phyloP scores from a whole-genome alignment of 2,888 invertebrate genomes.

The Parnassius orleans region DNA sequence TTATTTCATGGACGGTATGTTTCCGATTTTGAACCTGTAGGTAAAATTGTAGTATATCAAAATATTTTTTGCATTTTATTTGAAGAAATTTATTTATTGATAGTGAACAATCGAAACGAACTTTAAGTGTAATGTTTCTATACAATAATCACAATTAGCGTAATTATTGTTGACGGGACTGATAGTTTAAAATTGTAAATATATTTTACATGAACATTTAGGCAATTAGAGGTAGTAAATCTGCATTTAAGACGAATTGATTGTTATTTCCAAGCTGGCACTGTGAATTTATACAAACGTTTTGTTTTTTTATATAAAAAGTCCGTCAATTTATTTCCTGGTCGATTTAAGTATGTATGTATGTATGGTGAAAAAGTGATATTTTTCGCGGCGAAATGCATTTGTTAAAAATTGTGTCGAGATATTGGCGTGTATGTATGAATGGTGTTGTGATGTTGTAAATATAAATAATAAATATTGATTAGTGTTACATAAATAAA shows the following conservation, averaged over 20 bases:
- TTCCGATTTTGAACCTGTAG: no score
- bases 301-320: slow-evolving; percentile 35
- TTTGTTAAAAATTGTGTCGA: slow-evolving; percentile 57
- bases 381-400: slow-evolving; percentile 58
- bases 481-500: slow-evolving; percentile 65
- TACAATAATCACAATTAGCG: slow-evolving; percentile 8
- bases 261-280: slow-evolving; percentile 46
- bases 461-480: slow-evolving; percentile 65
- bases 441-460: slow-evolving; percentile 57
- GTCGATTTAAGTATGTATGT: slow-evolving; percentile 30
- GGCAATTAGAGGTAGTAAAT: background rate
- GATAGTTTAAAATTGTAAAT: slow-evolving; percentile 21
- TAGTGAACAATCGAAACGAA: background rate
- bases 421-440: slow-evolving; percentile 45
- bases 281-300: slow-evolving; percentile 48
- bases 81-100: background rate
- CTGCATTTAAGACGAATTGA: slow-evolving; percentile 11
- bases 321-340: slow-evolving; percentile 28
- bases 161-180: slow-evolving; percentile 11
- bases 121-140: background rate
- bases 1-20: no score
- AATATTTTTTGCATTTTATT: no score
- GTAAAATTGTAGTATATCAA: no score
- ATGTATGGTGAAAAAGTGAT: slow-evolving; percentile 40
- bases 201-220: slow-evolving; percentile 6